These are phyloP conservation scores for Contarinia nasturtii DNA, from an alignment of 1,140 invertebrate species.

Conservation along the genomic window DNA sequence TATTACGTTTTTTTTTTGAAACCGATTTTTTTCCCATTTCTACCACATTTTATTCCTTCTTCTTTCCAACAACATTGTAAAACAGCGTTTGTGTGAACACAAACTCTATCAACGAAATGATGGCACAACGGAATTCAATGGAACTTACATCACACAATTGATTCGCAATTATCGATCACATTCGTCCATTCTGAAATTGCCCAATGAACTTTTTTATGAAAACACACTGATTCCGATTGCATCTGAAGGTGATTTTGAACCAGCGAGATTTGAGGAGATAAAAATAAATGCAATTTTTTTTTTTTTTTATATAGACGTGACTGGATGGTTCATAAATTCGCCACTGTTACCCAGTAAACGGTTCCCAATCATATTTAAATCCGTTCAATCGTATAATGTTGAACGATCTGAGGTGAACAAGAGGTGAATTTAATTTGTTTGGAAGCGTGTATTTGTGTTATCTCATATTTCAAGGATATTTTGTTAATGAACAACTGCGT, in stretches of 20 bases:
- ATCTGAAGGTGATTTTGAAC: constrained; percentile 12
- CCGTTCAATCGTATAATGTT: constrained; percentile 26
- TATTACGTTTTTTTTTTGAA: no score
- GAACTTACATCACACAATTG: constrained; percentile 40
- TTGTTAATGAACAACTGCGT: no score
- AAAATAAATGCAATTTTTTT: neutral
- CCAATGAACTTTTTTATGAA: constrained; percentile 43
- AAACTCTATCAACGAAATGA: constrained; percentile 27
- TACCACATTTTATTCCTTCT: no score
- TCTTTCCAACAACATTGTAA: no score
- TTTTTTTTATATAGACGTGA: neutral
- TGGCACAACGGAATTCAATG: constrained; percentile 31
- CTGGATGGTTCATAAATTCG: constrained; percentile 16
- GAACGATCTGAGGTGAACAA: neutral
- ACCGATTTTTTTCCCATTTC: no score
- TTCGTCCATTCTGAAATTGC: constrained; percentile 34
- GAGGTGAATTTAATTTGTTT: neutral
- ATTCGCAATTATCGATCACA: constrained; percentile 44
- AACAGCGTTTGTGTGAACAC: constrained; percentile 29
- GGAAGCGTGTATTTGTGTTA: neutral
- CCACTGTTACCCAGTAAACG: constrained; percentile 13
- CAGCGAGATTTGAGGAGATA: constrained; percentile 1
- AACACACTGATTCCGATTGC: constrained; percentile 22
- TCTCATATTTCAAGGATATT: constrained; percentile 5
- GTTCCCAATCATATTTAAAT: constrained; percentile 45